Base-by-base conservation (phyloP, 1,140 invertebrate species). In the Drosophila varians region DNA sequence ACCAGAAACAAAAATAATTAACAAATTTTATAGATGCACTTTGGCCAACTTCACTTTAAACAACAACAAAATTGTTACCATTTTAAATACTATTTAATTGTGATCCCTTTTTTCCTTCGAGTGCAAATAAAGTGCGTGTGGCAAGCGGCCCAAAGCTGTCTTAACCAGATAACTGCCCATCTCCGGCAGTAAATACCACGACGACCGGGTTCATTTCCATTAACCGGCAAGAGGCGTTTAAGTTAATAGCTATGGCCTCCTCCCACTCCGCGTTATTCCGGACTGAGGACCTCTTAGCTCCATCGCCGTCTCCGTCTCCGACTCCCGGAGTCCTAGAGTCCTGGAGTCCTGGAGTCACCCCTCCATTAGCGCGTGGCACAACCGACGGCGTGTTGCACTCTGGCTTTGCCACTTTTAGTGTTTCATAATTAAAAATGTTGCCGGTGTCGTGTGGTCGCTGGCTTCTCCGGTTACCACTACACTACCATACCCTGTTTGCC, bases 361-460 rank as follows among this genome's bases (percentile, higher is more conserved):
- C 57, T 68, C 45, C 53, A 52, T 58, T 66, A 66, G 62, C 68
- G 54, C 46, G 21, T 21, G 21, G 45, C 62, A 34, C 62, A 66
- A 66, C 62, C 62, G 62, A 66, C 60, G 62, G 49, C 79, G 73
- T 76, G 84, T 82, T 88, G 88, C 88, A 86, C 88, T 80, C 82
- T 89, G 86, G 80, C 80, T 90, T 90, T 88, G 79, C 89, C 80
- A 90, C 89, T 90, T 87, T 90, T 90, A 90, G 88, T 90, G 89
- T 89, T 90, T 88, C 80, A 90, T 90, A 90, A 90, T 90, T 90
- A 90, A 90, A 90, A 90, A 90, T 80, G 88, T 90, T 88, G 74
- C 82, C 74, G 60, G 79, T 78, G 56, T 72, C 69, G 69, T 74
- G 57, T 74, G 57, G 57, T 54, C 57, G 61, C 46, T 26, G 18